Base-by-base conservation (phyloP, 1,140 invertebrate genomes). In the Lysiphlebus fabarum region DNA sequence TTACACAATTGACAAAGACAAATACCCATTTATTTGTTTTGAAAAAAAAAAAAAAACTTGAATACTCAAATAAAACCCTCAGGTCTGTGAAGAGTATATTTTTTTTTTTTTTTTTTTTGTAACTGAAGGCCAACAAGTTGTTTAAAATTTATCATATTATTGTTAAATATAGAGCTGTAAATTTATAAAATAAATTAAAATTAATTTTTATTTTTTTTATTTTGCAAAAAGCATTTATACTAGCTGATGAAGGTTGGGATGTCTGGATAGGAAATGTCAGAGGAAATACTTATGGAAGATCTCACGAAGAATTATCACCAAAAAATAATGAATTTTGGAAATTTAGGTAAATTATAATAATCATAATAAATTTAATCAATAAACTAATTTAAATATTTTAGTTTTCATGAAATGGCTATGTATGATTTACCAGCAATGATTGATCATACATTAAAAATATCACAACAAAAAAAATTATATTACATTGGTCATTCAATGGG, bases 401-500 rank as follows among this genome's bases (percentile, higher is more conserved):
- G 72, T 51, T 84, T 75, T 73, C 88, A 93, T 63, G 84, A 87
- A 72, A 81, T 84, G 62, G 85, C 83, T 17, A 62, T 79, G 9
- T 79, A 76, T 48, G 86, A 87, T 72, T 41, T 86, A 9, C 80
- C 86, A 41, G 79, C 80, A 8, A 79, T 82, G 17, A 83, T 87
- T 14, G 83, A 86, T 55, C 82, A 82, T 62, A 68, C 85, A 34
- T 67, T 86, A 6, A 63, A 69, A 10, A 53, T 61, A 6, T 84
- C 83, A 6, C 70, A 73, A 7, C 70, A 81, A 50, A 63, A 75
- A 6, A 76, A 84, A 57, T 55, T 91, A 2, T 82, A 81, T 64
- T 86, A 85, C 34, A 70, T 86, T 26, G 87, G 86, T 7, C 87
- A 90, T 70, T 87, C 85, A 2, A 85, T 90, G 76, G 90, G 90